Percentiles rank a stretch among this genome's conserved stretches.
Evolutionary conservation across 2,113 vertebrate genomes (phyloP).

Genomic region (Orientallactaga bullata): DNA sequence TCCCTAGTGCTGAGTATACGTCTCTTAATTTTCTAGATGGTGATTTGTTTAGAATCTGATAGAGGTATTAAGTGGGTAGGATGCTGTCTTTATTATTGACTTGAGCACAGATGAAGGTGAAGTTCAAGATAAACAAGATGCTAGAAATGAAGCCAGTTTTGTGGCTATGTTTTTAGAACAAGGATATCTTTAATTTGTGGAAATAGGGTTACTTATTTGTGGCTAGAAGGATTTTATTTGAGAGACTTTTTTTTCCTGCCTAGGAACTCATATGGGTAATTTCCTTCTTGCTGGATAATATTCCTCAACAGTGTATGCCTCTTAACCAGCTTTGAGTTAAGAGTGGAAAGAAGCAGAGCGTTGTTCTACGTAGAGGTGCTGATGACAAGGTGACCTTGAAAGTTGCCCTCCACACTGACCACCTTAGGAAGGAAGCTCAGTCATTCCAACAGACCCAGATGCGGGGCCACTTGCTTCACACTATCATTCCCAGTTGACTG

Average conservation of each 20-base stretch:
- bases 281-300: background rate
- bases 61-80: background rate
- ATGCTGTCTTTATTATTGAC: slow-evolving; percentile 22
- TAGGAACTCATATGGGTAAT: background rate
- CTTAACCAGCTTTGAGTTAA: background rate
- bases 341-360: background rate
- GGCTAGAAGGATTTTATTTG: slow-evolving; percentile 30
- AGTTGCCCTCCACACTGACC: background rate
- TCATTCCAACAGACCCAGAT: background rate
- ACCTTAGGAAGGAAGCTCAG: background rate
- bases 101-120: background rate
- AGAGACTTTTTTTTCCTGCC: background rate
- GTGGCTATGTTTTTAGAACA: slow-evolving; percentile 13
- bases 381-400: background rate
- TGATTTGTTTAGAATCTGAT: slow-evolving; percentile 12
- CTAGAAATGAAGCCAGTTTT: background rate
- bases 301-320: background rate
- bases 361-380: background rate
- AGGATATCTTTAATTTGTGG: background rate
- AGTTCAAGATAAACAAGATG: slow-evolving; percentile 39
- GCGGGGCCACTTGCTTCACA: background rate
- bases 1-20: no score
- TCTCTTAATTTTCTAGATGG: background rate
- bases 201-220: background rate
- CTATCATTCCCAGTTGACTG: background rate